Conservation (phyloP, 2,113 vertebrate genomes). For the Microtus montanus region DNA sequence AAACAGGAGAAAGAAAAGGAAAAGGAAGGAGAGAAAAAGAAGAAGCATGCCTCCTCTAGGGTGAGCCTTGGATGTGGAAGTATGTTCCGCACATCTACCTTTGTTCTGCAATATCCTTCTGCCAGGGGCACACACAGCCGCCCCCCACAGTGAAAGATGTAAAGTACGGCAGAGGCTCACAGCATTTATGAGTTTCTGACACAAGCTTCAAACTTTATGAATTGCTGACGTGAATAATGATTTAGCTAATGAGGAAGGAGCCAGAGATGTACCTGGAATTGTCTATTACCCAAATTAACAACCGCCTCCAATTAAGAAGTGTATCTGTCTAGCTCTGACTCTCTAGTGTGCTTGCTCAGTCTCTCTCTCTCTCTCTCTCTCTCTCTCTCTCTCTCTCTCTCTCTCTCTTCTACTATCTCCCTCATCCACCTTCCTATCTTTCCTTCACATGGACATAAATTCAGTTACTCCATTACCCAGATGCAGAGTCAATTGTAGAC, state of each 20-base stretch:
- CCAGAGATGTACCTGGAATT: background rate
- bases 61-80: background rate
- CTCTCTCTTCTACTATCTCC: too few species aligned
- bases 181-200: background rate
- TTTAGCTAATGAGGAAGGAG: background rate
- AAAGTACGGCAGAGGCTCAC: background rate
- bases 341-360: fast-evolving
- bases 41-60: background rate
- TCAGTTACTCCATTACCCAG: background rate
- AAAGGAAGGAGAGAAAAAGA: background rate
- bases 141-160: background rate
- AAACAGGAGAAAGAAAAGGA: too few species aligned
- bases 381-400: background rate
- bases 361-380: too few species aligned
- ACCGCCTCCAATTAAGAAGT: background rate
- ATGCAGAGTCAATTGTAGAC: background rate
- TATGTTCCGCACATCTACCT: background rate
- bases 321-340: background rate
- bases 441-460: background rate
- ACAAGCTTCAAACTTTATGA: background rate
- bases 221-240: background rate
- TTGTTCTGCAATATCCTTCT: background rate
- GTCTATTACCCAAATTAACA: background rate
- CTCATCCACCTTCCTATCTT: background rate
- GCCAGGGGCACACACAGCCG: fast-evolving